Evolutionary conservation across 1,140 invertebrate species (phyloP).

Genomic region (Bombus impatiens): DNA sequence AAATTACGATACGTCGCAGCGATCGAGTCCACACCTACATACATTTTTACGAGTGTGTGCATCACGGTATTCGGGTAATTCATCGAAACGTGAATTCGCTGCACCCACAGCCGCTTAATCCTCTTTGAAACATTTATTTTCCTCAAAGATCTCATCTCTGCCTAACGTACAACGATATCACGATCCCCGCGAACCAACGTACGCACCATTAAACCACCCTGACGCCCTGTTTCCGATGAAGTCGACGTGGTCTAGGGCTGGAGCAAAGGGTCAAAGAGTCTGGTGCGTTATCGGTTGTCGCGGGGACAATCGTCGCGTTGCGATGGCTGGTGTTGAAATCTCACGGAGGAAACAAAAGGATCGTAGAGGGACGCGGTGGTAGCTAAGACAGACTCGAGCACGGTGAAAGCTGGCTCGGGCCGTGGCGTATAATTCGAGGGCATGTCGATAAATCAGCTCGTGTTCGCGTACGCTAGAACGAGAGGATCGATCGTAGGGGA

Average conservation of each 20-base stretch:
- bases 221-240: not conserved
- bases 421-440: constrained; percentile 64
- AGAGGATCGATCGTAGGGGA: constrained; percentile 12
- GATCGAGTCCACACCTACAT: no score
- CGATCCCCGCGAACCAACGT: not conserved
- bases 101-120: no score
- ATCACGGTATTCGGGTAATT: no score
- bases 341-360: constrained; percentile 37
- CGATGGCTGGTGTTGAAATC: constrained; percentile 50
- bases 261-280: not conserved
- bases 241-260: not conserved
- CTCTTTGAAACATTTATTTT: not conserved
- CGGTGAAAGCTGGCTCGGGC: constrained; percentile 61
- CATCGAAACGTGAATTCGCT: no score
- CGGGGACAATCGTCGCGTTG: constrained; percentile 18
- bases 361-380: constrained; percentile 25
- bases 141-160: not conserved
- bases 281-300: not conserved
- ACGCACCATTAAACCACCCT: not conserved
- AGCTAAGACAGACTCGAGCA: constrained; percentile 3
- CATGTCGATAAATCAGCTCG: constrained; percentile 66
- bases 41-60: no score
- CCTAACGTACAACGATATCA: no score
- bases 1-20: no score
- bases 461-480: not conserved